phyloP scores from a whole-genome alignment of 2,888 invertebrate genomes.

The Ormyrus rosae region DNA sequence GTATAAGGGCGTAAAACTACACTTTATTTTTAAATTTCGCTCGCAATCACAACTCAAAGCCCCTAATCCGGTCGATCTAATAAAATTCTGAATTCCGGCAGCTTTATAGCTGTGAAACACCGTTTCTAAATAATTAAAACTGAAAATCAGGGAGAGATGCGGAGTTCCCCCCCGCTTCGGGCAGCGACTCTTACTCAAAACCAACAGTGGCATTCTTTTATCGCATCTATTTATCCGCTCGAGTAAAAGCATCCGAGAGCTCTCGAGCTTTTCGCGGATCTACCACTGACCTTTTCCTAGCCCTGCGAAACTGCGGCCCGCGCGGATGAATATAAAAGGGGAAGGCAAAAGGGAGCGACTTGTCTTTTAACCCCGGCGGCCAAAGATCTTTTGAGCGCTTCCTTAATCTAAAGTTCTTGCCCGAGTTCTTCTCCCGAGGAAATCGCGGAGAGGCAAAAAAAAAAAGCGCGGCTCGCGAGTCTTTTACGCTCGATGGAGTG shows the following conservation, averaged over 20 bases:
- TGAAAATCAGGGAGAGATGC: too few relatives aligned
- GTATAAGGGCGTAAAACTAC: background rate
- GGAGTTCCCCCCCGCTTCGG: too few relatives aligned
- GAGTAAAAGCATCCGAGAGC: background rate
- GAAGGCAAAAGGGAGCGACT: background rate
- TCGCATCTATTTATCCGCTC: background rate
- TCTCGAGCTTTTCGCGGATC: background rate
- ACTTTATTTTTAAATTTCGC: background rate
- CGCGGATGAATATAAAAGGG: background rate
- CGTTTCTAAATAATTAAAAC: too few relatives aligned
- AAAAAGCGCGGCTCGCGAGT: background rate
- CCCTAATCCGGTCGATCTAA: too few relatives aligned
- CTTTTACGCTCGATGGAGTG: background rate
- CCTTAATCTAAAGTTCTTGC: slow-evolving; percentile 32
- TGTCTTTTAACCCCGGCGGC: slow-evolving; percentile 18
- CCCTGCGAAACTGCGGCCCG: background rate
- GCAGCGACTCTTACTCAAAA: too few relatives aligned
- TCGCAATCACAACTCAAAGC: too few relatives aligned
- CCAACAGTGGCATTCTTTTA: too few relatives aligned
- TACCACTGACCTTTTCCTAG: too few relatives aligned
- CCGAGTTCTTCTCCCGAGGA: background rate
- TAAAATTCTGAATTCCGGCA: too few relatives aligned
- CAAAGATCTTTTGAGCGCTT: background rate
- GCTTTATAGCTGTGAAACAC: too few relatives aligned
- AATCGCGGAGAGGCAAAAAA: background rate